These are phyloP conservation scores for Mallotus villosus DNA, from an alignment of 2,797 vertebrate species.

Conservation along the genomic window DNA sequence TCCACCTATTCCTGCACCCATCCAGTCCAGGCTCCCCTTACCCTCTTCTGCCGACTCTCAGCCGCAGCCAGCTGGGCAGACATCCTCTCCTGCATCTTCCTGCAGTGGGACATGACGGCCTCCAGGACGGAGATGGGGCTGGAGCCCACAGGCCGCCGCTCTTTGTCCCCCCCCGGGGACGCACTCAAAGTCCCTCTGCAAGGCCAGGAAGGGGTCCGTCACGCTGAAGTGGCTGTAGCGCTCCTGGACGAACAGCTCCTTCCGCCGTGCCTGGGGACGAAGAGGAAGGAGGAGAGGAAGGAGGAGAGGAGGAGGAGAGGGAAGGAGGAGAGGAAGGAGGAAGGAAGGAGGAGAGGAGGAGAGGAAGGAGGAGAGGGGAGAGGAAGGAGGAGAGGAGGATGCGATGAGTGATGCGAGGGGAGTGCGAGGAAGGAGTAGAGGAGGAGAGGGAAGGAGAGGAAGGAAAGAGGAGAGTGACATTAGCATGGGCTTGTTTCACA, in stretches of 20 bases:
- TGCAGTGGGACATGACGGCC: constrained; percentile 96
- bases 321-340: constrained; percentile 9
- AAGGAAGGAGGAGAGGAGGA: background rate
- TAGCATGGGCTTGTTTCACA: background rate
- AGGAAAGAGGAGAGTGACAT: background rate
- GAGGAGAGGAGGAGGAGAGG: constrained; percentile 4
- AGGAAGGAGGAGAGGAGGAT: constrained; percentile 14
- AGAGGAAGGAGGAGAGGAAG: constrained; percentile 4
- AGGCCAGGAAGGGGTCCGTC: constrained; percentile 94
- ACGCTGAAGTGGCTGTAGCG: constrained; percentile 93
- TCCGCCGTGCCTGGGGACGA: constrained; percentile 84
- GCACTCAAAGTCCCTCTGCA: constrained; percentile 92
- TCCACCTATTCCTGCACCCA: background rate
- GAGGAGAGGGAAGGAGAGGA: too few species aligned
- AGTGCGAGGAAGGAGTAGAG: constrained; percentile 15
- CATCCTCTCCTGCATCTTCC: constrained; percentile 98
- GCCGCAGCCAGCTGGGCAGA: constrained; percentile 90
- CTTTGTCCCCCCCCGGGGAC: constrained; percentile 75
- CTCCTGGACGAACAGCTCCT: constrained; percentile 96
- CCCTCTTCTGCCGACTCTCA: constrained; percentile 94
- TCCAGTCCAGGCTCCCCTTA: constrained; percentile 58
- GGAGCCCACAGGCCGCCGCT: constrained; percentile 84
- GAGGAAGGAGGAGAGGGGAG: constrained; percentile 5
- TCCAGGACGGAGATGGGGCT: constrained; percentile 94
- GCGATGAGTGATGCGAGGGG: too few species aligned